Base-by-base conservation (phyloP, 2,888 invertebrate genomes). In the Thymelicus acteon region DNA sequence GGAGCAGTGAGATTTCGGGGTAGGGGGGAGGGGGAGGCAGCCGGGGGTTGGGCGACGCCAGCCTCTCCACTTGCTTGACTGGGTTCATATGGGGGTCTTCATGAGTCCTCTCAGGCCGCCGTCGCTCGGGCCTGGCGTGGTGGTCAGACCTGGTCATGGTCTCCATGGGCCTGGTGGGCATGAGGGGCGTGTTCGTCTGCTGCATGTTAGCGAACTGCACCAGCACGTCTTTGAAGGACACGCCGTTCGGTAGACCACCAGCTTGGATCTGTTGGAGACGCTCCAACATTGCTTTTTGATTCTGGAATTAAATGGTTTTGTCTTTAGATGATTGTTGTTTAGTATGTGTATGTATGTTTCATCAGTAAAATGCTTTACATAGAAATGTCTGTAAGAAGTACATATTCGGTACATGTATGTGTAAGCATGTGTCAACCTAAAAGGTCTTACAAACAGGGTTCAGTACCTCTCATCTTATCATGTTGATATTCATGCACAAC, bases 1-100 rank as follows among this genome's bases (percentile, higher is more conserved):
- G 97, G 81, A 97, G 95, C 24, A 97, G 93, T 2, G 97, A 97
- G 61, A 97, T 97, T 88, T 97, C 97, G 0, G 97, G 97, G 90
- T 97, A 97, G 64, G 95, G 96, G 62, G 95, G 96, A 6, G 96
- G 96, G 7, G 96, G 95, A 2, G 95, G 95, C 67, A 95, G 87
- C 37, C 92, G 81, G 8, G 93, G 89, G 63, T 88, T 88, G 0
- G 90, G 85, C 0, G 92, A 87, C 0, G 91, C 86, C 65, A 88
- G 76, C 60, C 91, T 81, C 67, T 90, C 90, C 0, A 82, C 79
- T 68, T 85, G 81, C 82, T 91, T 89, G 81, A 85, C 80, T 8
- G 49, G 0, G 8, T 8, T 52, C 74, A 75, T 79, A 75, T 86
- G 84, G 7, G 75, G 60, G 31, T 85, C 86, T 65, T 91, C 89